Evolutionary conservation across 2,113 vertebrate genomes (phyloP), one percentile per base, ranked within the genome.

Genomic region (Neotragus moschatus): DNA sequence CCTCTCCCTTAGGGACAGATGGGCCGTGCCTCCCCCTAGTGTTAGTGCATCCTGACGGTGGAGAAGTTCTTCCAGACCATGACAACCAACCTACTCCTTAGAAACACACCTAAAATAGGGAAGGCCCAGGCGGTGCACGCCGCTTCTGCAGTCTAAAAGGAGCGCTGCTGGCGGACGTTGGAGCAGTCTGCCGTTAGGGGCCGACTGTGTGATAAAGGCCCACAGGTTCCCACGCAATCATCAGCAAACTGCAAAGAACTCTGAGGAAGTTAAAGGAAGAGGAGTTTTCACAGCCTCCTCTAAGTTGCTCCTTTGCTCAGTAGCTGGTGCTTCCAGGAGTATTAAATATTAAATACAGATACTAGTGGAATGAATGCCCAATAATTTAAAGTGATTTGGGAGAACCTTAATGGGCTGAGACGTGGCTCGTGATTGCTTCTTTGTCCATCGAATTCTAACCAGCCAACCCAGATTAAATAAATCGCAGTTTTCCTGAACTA

Each of bases 1-100:
- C 88, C 60, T 36, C 36, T 95, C 85, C 88, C 58, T 70, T 30
- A 84, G 92, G 94, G 88, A 97, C 97, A 97, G 96, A 97, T 97
- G 98, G 97, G 85, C 73, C 5, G 13, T 82, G 82, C 91, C 94
- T 97, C 93, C 87, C 88, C 96, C n/a, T 39, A 66, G 84, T 39
- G 75, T 91, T 77, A 66, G 60, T 93, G 85, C 85, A 61, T 92
- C 88, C 88, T 55, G 85, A 96, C 33, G 51, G 87, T 45, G 73
- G 81, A 93, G 95, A 85, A 90, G 88, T 75, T 90, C 94, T 96
- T 75, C 30, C 30, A 81, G 95, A 89, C 96, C 96, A 95, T 93
- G 97, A 95, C 97, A 98, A 98, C 97, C 97, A 92, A 43, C 97
- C 97, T 87, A 97, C 97, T 98, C 98, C 97, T 97, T 97, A 88